phyloP scores from a whole-genome alignment of 2,113 vertebrate species.

The Passerina amoena region DNA sequence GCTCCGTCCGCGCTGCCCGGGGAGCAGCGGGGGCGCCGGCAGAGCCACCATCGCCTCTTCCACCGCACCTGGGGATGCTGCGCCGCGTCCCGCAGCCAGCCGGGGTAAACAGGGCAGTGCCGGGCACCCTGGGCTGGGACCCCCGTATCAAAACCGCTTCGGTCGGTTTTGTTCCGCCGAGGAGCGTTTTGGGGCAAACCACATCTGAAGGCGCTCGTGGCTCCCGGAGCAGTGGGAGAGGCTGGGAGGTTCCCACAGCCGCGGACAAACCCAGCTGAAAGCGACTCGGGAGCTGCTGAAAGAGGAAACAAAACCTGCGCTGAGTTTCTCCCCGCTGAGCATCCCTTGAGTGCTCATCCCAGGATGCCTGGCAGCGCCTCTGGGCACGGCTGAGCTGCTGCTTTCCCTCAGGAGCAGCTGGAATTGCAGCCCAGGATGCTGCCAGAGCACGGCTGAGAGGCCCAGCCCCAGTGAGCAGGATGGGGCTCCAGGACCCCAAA shows the following conservation, averaged over 20 bases:
- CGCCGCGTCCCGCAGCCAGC: background rate
- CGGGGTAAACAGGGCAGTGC: background rate
- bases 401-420: background rate
- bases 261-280: background rate
- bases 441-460: fast-evolving
- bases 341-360: background rate
- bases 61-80: background rate
- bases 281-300: background rate
- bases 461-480: fast-evolving
- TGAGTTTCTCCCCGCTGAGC: background rate
- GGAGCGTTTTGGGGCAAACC: background rate
- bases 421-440: background rate
- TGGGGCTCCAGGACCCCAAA: fast-evolving
- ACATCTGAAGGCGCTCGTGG: constrained; percentile 8
- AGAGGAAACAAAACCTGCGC: constrained; percentile 18
- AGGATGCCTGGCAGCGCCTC: background rate
- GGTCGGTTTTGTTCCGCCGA: too few species aligned
- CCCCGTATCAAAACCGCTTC: fast-evolving
- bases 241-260: background rate
- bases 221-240: background rate
- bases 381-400: background rate
- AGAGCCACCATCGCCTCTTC: background rate
- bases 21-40: background rate
- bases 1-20: background rate
- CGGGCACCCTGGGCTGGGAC: background rate